Conservation (phyloP, 2,797 vertebrate genomes). For the Enteromius treurensis region DNA sequence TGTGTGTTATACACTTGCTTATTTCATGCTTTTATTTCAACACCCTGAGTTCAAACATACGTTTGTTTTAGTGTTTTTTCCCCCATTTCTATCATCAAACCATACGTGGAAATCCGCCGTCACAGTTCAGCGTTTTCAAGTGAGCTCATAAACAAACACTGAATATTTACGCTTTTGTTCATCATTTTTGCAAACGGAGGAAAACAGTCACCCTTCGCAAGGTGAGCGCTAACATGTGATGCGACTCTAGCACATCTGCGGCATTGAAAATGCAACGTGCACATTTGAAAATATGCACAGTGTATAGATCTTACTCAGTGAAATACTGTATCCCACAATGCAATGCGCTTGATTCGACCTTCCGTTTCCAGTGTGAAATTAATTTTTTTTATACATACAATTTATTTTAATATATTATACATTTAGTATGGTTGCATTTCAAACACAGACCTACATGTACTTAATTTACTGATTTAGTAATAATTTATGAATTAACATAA, state of each 20-base stretch:
- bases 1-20: conserved; percentile 16
- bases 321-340: not conserved
- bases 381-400: not conserved
- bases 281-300: not conserved
- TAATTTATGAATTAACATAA: not conserved
- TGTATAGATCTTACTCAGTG: not conserved
- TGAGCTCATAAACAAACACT: not conserved
- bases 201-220: not conserved
- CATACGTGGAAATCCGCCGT: not conserved
- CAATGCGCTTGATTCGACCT: not conserved
- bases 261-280: not conserved
- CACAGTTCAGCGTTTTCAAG: not conserved
- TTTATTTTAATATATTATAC: no score
- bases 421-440: not conserved
- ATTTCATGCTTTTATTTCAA: conserved; percentile 12
- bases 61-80: not conserved
- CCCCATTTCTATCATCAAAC: not conserved
- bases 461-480: not conserved
- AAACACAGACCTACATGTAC: not conserved
- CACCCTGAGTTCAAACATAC: not conserved
- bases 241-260: not conserved
- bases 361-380: not conserved
- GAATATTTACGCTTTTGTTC: not conserved
- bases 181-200: not conserved
- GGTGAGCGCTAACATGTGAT: not conserved